Evolutionary conservation across 1,140 invertebrate genomes (phyloP).

Genomic region (Cardiocondyla obscurior): DNA sequence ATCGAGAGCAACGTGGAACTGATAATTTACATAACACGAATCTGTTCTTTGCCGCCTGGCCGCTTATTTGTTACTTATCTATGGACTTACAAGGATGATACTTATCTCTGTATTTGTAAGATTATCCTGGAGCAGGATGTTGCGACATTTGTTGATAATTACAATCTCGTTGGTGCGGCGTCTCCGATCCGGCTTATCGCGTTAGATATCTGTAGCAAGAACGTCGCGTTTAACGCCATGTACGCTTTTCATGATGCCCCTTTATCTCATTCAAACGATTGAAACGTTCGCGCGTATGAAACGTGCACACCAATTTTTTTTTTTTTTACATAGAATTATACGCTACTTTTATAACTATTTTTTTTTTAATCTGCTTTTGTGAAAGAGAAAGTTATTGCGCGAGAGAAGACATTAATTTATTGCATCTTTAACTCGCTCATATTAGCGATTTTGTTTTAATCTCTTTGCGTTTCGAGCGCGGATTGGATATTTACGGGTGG

Average conservation of each 20-base stretch:
- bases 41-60: neutral
- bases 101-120: slow-evolving; percentile 24
- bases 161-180: neutral
- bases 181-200: slow-evolving; percentile 18
- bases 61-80: slow-evolving; percentile 7
- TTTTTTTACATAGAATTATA: neutral
- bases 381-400: neutral
- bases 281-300: neutral
- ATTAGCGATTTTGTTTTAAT: slow-evolving; percentile 43
- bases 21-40: slow-evolving; percentile 43
- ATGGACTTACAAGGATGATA: neutral
- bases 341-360: neutral
- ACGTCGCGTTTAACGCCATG: slow-evolving; percentile 2
- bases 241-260: neutral
- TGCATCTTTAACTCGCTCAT: neutral
- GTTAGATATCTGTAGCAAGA: slow-evolving; percentile 3
- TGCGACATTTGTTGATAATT: slow-evolving; percentile 36
- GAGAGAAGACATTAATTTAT: neutral
- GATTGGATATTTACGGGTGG: slow-evolving; percentile 58
- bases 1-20: neutral
- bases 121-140: slow-evolving; percentile 25
- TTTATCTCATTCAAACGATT: neutral
- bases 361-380: neutral
- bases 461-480: slow-evolving; percentile 33
- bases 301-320: neutral